Base-by-base conservation (phyloP, 2,888 invertebrate species). In the Taenaris catops region DNA sequence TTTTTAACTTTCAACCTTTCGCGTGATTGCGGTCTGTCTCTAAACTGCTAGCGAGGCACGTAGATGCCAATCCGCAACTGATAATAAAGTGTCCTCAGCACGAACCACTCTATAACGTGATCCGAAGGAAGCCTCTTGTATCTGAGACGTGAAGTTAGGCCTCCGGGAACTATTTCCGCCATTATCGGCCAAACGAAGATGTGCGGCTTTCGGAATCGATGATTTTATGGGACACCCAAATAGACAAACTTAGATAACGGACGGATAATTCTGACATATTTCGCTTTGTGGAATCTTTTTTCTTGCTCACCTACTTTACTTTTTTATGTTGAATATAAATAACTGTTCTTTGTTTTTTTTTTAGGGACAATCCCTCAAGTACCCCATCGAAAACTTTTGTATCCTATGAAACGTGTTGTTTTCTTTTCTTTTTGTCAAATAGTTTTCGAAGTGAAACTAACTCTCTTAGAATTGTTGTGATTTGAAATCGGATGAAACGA, bases 61-160 rank as follows among this genome's bases (percentile, higher is more conserved):
- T 44, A 44, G 34, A 25, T 16, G 24, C 19, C 36, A 27, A 44
- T 44, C 43, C 39, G 36, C 33, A 34, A 34, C 37, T 27, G 43
- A 34, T 44, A 40, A 37, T 44, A 44, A 44, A 37, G 37, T 37
- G 40, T 37, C 37, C 36, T 33, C 19, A 25, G 29, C 35, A 34
- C 37, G 43, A 34, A 34, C 29, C 34, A 26, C 26, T 26, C 24
- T 34, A 29, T 34, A 38, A 41, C 34, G 37, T 44, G 43, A 44
- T 40, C 36, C 18, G 12, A n/a, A n/a, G 27, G 24, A 23, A 29
- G 26, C 27, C 34, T 27, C 31, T 31, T 34, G 34, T 39, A 34
- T 34, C 25, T 17, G 29, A 28, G 4, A 37, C 31, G 34, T 34
- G 34, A 25, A 27, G 19, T 21, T 29, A 32, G 32, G 24, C 32